Evolutionary conservation across 2,113 vertebrate genomes (phyloP).

Genomic region (Gasterosteus aculeatus): DNA sequence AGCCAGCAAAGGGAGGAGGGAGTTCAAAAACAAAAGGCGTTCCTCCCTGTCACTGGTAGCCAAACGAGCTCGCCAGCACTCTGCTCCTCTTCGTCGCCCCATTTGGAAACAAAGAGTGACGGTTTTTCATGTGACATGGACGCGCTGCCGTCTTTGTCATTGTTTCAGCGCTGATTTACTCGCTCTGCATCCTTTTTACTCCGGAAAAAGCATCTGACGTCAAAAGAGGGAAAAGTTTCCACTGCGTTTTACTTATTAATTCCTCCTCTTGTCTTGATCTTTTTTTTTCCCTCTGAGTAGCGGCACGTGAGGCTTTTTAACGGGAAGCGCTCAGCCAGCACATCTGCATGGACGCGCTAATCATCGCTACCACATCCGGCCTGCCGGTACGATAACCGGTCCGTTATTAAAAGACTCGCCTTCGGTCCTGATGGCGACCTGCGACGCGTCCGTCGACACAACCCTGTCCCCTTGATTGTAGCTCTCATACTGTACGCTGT

Average conservation of each 20-base stretch:
- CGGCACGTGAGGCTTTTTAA: constrained; percentile 27
- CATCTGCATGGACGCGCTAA: constrained; percentile 9
- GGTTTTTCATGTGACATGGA: constrained; percentile 2
- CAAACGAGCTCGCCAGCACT: constrained; percentile 37
- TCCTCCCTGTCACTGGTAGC: constrained; percentile 56
- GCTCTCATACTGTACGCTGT: background rate
- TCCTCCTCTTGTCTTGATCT: constrained; percentile 4
- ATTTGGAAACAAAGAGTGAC: constrained; percentile 36
- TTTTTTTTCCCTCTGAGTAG: background rate
- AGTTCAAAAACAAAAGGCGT: constrained; percentile 63
- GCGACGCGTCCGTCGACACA: background rate
- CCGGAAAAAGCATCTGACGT: constrained; percentile 64
- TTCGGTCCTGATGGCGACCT: constrained; percentile 4
- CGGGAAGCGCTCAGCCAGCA: constrained; percentile 1
- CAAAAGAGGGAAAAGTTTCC: constrained; percentile 25
- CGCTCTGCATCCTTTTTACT: constrained; percentile 41
- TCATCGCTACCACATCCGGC: background rate
- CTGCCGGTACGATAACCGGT: background rate
- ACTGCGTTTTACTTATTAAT: constrained; percentile 2
- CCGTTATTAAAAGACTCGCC: constrained; percentile 17
- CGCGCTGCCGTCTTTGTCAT: constrained; percentile 18
- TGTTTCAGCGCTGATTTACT: constrained; percentile 53
- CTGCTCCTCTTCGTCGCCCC: constrained; percentile 47
- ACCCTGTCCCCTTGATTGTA: constrained; percentile 18
- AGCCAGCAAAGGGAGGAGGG: constrained; percentile 43